phyloP scores from a whole-genome alignment of 2,888 invertebrate genomes.

The Lasioglossum morio region DNA sequence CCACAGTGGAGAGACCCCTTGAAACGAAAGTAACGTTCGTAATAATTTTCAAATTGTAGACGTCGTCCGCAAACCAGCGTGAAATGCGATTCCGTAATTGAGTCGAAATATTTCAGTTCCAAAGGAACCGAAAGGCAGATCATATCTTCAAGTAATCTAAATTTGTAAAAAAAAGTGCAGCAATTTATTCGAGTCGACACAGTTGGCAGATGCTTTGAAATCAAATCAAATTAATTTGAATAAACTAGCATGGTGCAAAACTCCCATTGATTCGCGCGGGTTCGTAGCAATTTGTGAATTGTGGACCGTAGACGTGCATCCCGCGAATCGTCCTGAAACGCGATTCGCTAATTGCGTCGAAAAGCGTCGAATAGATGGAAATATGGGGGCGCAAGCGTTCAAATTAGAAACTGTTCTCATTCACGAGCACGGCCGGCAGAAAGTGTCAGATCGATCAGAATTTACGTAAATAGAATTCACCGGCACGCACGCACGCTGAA shows the following conservation, averaged over 20 bases:
- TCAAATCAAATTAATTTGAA: neutral
- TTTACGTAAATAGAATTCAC: constrained; percentile 53
- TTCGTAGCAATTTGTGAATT: neutral
- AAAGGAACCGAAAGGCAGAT: no score
- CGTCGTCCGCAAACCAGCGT: neutral
- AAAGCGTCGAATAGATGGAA: constrained; percentile 1
- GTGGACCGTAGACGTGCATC: no score
- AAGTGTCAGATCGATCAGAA: constrained; percentile 50
- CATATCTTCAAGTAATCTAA: neutral
- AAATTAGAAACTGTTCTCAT: constrained; percentile 26
- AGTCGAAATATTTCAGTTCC: neutral
- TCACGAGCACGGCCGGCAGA: constrained; percentile 36
- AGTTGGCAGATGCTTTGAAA: no score
- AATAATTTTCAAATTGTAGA: neutral
- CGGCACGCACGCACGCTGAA: constrained; percentile 24
- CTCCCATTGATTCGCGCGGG: neutral
- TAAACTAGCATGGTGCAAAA: neutral
- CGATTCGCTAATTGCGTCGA: constrained; percentile 10
- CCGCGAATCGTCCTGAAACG: neutral
- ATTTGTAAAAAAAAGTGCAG: neutral
- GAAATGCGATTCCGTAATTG: constrained; percentile 1
- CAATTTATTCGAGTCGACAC: neutral
- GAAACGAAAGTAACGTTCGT: neutral
- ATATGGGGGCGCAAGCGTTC: constrained; percentile 33
- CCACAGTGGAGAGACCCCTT: neutral